A percentile compares a stretch with the other conserved stretches of the same genome.
phyloP scores from a whole-genome alignment of 2,797 vertebrate genomes.

The Hydrolagus colliei region DNA sequence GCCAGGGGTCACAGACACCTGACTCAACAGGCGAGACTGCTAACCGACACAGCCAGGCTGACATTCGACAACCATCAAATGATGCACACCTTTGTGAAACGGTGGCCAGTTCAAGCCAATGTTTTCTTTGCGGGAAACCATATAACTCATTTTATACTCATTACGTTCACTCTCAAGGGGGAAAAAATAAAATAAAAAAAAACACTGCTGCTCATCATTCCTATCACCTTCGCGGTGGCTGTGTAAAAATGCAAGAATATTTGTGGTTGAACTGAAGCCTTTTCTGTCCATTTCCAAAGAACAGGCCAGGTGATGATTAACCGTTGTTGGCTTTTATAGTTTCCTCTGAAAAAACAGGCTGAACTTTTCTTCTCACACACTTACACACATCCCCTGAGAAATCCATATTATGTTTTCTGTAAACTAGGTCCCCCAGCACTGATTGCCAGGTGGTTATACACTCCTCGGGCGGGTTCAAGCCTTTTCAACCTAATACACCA shows the following conservation, averaged over 20 bases:
- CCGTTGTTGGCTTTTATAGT: conserved; percentile 43
- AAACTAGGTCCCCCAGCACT: conserved; percentile 54
- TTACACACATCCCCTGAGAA: conserved; percentile 43
- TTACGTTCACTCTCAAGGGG: neutral
- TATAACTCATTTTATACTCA: conserved; percentile 2
- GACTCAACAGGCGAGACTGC: too few species aligned
- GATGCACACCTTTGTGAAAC: neutral
- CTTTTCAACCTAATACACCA: neutral
- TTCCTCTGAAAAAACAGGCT: conserved; percentile 40
- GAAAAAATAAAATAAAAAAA: neutral
- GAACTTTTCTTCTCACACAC: conserved; percentile 33
- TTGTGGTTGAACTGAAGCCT: neutral
- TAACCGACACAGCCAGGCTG: too few species aligned
- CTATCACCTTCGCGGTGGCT: neutral
- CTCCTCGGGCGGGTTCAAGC: neutral
- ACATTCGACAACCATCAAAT: neutral
- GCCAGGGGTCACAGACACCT: too few species aligned
- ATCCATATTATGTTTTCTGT: conserved; percentile 48
- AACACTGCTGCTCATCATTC: neutral
- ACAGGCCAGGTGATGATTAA: conserved; percentile 53
- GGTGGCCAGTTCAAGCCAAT: neutral
- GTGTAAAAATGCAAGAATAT: neutral
- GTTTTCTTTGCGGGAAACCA: neutral
- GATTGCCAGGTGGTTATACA: conserved; percentile 52
- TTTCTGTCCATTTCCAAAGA: conserved; percentile 11